Base-by-base conservation (phyloP, 2,888 invertebrate genomes). In the Dasypogon diadema region DNA sequence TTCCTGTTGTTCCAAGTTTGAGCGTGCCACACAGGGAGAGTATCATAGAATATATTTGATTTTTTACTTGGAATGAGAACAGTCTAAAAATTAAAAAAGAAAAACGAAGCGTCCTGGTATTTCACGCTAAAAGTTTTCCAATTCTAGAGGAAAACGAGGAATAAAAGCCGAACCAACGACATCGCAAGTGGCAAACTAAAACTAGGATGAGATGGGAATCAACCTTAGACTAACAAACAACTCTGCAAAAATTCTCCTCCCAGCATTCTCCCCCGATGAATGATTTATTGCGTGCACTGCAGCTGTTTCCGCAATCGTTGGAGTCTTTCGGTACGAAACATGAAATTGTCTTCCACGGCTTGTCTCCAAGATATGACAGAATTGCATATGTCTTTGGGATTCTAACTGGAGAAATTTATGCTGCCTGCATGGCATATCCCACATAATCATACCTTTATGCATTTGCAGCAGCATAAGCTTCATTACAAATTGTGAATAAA, bases 261-360 rank as follows among this genome's bases (percentile, higher is more conserved):
- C 14, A 63, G 78, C 78, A 77, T 78, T 77, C 76, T 77, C 76
- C 65, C 77, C 79, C 77, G 75, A 79, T 79, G 79, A 79, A 79
- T 79, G 79, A 79, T 79, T 79, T 79, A 79, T 79, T 79, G 79
- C 79, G 78, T 79, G 78, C 79, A 78, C 73, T 79, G 79, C 79
- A 79, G 78, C 79, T 79, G 79, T 78, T 79, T 78, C 79, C 77
- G 78, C 77, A 79, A 76, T 77, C 77, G 79, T 77, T 77, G 76
- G 48, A 65, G 77, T 75, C 76, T 78, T 79, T 76, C 73, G 74
- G 75, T 75, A 77, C 76, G 72, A 77, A 75, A 79, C 77, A 77
- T 68, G 75, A 75, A 76, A 76, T 75, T 76, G 51, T 70, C 73
- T 78, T 77, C 54, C 34, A 26, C 34, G 54, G 21, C 34, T 70